A percentile compares a stretch with the other conserved stretches of the same genome.
Conservation (phyloP, 2,888 invertebrate species). For the Heteropelma amictum region DNA sequence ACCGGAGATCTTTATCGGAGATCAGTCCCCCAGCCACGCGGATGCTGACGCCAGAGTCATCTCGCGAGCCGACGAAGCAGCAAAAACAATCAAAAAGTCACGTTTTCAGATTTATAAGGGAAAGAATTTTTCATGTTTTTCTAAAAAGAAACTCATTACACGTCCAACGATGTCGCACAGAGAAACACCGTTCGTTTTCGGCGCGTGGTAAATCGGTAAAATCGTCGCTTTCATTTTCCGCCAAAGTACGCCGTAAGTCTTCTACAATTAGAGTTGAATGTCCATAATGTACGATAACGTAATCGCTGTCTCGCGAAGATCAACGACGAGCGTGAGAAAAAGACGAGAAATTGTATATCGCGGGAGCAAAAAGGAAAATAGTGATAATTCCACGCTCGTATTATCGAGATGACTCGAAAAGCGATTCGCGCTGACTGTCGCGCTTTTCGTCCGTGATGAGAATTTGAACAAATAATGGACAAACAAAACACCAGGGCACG, state of each 20-base stretch:
- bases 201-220: constrained; percentile 61
- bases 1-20: constrained; percentile 17
- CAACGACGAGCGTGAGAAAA: background rate
- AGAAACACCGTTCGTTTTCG: constrained; percentile 22
- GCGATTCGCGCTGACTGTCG: background rate
- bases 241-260: constrained; percentile 72
- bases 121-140: too few species aligned
- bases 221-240: constrained; percentile 59
- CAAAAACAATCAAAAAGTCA: too few species aligned
- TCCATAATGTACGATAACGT: constrained; percentile 60
- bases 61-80: too few species aligned
- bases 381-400: constrained; percentile 48
- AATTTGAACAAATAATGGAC: constrained; percentile 13
- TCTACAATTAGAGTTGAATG: constrained; percentile 66
- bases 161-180: constrained; percentile 19
- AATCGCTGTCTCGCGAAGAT: constrained; percentile 19
- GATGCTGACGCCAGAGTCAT: too few species aligned
- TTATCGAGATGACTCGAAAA: constrained; percentile 17
- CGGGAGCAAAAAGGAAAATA: constrained; percentile 56
- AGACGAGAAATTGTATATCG: too few species aligned
- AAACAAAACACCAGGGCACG: constrained; percentile 15
- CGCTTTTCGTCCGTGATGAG: constrained; percentile 20
- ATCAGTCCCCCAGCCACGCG: background rate
- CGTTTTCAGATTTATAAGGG: too few species aligned
- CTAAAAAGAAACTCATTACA: too few species aligned